These are phyloP conservation scores for Allophyes oxyacanthae DNA, from an alignment of 2,888 invertebrate genomes.

Conservation along the genomic window DNA sequence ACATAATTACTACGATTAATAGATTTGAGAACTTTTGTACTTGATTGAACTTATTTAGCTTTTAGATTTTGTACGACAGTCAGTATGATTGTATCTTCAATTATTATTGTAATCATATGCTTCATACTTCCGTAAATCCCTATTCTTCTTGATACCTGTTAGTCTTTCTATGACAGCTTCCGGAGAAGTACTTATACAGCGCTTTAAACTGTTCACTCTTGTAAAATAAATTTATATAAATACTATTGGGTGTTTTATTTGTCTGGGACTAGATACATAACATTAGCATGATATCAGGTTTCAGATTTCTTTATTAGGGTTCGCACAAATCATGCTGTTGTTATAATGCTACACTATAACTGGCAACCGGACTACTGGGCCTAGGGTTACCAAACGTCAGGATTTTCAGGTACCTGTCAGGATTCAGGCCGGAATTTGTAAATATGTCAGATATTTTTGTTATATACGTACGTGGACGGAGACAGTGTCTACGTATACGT, in stretches of 20 bases:
- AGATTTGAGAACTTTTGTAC: constrained; percentile 61
- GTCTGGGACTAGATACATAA: too few species aligned
- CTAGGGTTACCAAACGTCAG: too few species aligned
- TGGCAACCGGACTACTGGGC: too few species aligned
- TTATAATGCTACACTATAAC: too few species aligned
- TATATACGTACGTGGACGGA: too few species aligned
- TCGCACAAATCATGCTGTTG: too few species aligned
- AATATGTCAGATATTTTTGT: too few species aligned
- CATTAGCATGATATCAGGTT: too few species aligned
- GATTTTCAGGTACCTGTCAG: too few species aligned
- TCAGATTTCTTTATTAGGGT: too few species aligned
- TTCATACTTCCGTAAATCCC: constrained; percentile 39
- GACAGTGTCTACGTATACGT: too few species aligned
- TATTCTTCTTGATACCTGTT: constrained; percentile 22
- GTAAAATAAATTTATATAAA: constrained; percentile 78
- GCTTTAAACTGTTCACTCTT: constrained; percentile 75
- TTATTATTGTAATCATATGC: constrained; percentile 38
- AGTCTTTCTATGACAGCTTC: constrained; percentile 63
- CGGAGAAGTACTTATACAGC: constrained; percentile 64
- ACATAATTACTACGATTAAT: constrained; percentile 23
- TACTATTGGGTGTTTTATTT: constrained; percentile 58
- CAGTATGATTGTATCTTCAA: constrained; percentile 44
- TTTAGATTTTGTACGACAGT: constrained; percentile 69
- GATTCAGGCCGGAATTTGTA: too few species aligned
- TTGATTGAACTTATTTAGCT: constrained; percentile 62